These are phyloP conservation scores for Selenia dentaria DNA, from an alignment of 2,888 invertebrate genomes.

Conservation along the genomic window DNA sequence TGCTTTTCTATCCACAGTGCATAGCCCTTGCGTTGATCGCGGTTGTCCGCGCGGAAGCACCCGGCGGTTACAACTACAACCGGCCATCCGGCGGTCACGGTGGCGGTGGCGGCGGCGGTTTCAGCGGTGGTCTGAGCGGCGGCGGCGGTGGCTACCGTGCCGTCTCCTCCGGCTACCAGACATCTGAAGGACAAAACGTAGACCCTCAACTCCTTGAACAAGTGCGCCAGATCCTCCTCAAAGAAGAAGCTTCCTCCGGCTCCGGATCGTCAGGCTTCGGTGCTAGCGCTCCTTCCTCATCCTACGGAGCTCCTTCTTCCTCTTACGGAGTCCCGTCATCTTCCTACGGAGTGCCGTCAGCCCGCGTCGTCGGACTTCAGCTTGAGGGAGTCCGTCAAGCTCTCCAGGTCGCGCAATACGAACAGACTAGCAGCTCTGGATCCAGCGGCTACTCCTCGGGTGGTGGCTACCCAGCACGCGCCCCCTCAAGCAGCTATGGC, in stretches of 20 bases:
- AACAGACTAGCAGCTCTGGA: conserved; percentile 84
- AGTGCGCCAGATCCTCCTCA: conserved; percentile 93
- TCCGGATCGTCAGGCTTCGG: conserved; percentile 74
- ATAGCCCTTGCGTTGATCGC: conserved; percentile 92
- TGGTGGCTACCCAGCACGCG: conserved; percentile 84
- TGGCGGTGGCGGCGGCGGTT: conserved; percentile 68
- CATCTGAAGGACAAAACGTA: conserved; percentile 93
- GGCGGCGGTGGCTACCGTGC: conserved; percentile 90
- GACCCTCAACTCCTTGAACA: conserved; percentile 92
- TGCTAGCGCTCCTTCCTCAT: conserved; percentile 87
- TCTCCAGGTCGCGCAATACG: conserved; percentile 94
- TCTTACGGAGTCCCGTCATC: conserved; percentile 87
- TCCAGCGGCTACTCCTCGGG: conserved; percentile 79
- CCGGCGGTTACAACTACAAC: conserved; percentile 90
- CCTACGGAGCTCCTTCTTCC: conserved; percentile 86
- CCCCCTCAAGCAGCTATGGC: conserved; percentile 89
- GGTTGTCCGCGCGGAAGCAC: conserved; percentile 90
- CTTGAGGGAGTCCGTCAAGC: conserved; percentile 94
- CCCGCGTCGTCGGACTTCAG: conserved; percentile 92
- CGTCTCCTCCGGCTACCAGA: conserved; percentile 91
- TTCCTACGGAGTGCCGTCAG: conserved; percentile 69
- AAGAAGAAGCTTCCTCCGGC: conserved; percentile 88
- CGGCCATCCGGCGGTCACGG: conserved; percentile 84
- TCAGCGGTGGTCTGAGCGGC: conserved; percentile 68
- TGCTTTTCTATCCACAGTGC: conserved; percentile 82